Evolutionary conservation across 2,113 vertebrate genomes (phyloP).

Genomic region (Megaceryle torquata): DNA sequence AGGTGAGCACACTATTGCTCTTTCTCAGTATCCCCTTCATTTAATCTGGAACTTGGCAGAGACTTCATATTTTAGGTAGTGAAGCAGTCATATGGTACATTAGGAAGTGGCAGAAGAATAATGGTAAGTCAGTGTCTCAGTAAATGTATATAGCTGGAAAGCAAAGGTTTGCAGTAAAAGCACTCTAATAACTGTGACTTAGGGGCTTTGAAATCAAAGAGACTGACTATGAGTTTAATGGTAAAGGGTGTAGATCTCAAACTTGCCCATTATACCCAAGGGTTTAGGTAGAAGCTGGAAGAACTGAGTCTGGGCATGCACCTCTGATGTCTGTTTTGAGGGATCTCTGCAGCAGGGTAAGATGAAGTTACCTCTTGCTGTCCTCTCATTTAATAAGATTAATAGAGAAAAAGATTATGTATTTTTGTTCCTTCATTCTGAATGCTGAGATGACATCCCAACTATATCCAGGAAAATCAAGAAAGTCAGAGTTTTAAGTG

Average conservation of each 20-base stretch:
- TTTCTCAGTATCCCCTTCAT: background rate
- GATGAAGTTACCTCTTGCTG: background rate
- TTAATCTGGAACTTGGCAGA: background rate
- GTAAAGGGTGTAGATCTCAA: background rate
- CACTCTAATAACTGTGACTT: background rate
- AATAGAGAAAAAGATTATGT: background rate
- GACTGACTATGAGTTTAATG: background rate
- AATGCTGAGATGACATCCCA: background rate
- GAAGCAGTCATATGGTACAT: background rate
- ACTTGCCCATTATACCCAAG: accelerated
- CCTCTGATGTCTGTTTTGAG: background rate
- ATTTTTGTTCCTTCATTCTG: background rate
- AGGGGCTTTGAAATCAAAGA: background rate
- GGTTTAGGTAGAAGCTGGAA: background rate
- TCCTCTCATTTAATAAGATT: background rate
- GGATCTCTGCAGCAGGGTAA: background rate
- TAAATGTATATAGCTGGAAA: background rate
- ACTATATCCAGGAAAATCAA: background rate
- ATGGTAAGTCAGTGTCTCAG: background rate
- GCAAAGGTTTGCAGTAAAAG: background rate
- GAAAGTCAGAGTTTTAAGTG: background rate
- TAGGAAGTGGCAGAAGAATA: background rate
- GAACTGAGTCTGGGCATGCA: background rate
- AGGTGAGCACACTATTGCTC: background rate
- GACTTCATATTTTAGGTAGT: background rate